Conservation (phyloP, 2,888 invertebrate genomes). For the Caenorhabditis wallacei region DNA sequence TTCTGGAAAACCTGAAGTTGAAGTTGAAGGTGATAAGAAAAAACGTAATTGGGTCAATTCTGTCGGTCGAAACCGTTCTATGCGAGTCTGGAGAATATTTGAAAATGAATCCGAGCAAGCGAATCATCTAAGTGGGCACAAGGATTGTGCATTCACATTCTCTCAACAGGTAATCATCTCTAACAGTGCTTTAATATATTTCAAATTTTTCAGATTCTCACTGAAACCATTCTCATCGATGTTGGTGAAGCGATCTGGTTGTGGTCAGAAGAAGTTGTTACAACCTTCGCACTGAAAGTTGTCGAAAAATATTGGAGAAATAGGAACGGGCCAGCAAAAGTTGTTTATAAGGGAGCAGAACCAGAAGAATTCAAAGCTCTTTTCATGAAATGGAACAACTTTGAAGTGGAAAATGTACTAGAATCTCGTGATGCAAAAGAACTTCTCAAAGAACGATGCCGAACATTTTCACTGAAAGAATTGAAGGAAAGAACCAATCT, state of each 20-base stretch:
- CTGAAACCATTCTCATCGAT: slow-evolving; percentile 74
- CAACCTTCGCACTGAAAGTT: slow-evolving; percentile 73
- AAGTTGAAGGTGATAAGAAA: slow-evolving; percentile 71
- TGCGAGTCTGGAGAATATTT: slow-evolving; percentile 73
- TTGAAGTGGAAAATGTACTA: slow-evolving; percentile 48
- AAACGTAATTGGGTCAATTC: slow-evolving; percentile 59
- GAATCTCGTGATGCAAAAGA: slow-evolving; percentile 51
- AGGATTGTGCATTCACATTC: slow-evolving; percentile 71
- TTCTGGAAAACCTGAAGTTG: slow-evolving; percentile 29
- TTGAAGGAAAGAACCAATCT: slow-evolving; percentile 70
- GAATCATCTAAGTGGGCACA: slow-evolving; percentile 57
- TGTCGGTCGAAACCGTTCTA: slow-evolving; percentile 49
- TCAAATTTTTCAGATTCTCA: slow-evolving; percentile 46
- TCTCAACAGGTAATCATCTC: slow-evolving; percentile 54
- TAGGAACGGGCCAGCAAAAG: slow-evolving; percentile 60
- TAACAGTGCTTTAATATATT: neutral
- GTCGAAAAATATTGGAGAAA: slow-evolving; percentile 69
- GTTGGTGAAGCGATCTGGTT: slow-evolving; percentile 76
- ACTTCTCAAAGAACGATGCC: slow-evolving; percentile 71
- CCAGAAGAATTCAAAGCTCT: slow-evolving; percentile 77
- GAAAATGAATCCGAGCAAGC: slow-evolving; percentile 72
- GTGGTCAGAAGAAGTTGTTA: slow-evolving; percentile 73
- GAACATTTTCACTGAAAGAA: slow-evolving; percentile 67
- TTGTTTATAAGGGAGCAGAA: slow-evolving; percentile 74
- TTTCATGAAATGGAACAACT: slow-evolving; percentile 74